Conservation (phyloP, 2,888 invertebrate species). For the Rhopalosiphum nymphaeae region DNA sequence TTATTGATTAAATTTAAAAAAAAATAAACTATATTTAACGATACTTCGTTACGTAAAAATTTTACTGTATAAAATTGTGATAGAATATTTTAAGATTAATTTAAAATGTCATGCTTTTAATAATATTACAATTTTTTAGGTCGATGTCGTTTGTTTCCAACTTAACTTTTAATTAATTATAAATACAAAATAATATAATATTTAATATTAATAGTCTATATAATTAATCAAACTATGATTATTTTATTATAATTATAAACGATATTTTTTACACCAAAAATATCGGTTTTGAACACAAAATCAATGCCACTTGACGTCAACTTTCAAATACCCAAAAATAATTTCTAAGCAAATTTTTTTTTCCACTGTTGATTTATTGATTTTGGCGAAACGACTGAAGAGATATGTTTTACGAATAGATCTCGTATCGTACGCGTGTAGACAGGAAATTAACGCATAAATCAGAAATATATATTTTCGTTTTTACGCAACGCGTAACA, state of each 20-base stretch:
- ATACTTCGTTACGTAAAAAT: too few species aligned
- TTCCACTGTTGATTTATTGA: not conserved
- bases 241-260: not conserved
- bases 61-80: too few species aligned
- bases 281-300: not conserved
- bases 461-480: constrained; percentile 17
- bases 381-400: not conserved
- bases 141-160: too few species aligned
- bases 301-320: not conserved
- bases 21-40: too few species aligned
- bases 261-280: not conserved
- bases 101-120: too few species aligned
- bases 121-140: too few species aligned
- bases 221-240: not conserved
- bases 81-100: too few species aligned
- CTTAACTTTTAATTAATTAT: too few species aligned
- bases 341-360: not conserved
- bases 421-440: not conserved
- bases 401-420: not conserved
- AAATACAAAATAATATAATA: too few species aligned
- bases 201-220: not conserved
- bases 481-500: not conserved
- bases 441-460: constrained; percentile 51
- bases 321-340: not conserved
- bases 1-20: too few species aligned